Evolutionary conservation across 2,888 invertebrate genomes (phyloP), one percentile per base, ranked within the genome.

Genomic region (Heteropelma amictum): DNA sequence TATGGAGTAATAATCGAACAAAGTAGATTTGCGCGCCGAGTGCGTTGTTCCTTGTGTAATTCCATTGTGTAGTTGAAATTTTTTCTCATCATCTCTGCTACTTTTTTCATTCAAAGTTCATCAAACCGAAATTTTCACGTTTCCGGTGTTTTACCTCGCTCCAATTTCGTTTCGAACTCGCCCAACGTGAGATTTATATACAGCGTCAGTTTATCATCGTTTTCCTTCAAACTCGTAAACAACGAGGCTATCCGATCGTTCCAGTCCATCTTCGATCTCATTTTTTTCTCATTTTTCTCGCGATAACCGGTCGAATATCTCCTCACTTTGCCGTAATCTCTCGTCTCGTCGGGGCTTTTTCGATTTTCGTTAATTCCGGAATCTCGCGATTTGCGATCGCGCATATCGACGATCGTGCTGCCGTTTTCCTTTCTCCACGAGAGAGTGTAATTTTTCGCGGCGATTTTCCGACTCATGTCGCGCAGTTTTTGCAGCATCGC

Each of bases 121-220:
- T 14, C 4, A 14, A 7, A 14, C 6, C 4, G 42, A n/a, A 38
- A 53, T 23, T 51, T 35, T 51, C 35, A 65, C 14, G 53, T 54
- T 28, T 21, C 54, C 47, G 61, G 47, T 38, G 51, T 51, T 30
- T 26, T 28, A 1, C 17, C 33, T n/a, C 14, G 58, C 19, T 33
- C 49, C 33, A 35, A 26, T 33, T 58, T 65, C 8, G 12, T 53
- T 26, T 21, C 65, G 8, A 56, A 58, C 0, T 65, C 30, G n/a
- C 58, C 65, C 12, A 72, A 14, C 30, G 49, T 65, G 7, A 72
- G 42, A 53, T 72, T 58, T 6, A 72, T 35, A 26, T 72, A 72
- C 19, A 72, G 14, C 2, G 72, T 72, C 1, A 72, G 30, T 17
- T 65, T 51, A 26, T 65, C 58, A n/a, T 7, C 42, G 42, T 21